Base-by-base conservation (phyloP, 2,113 vertebrate genomes). In the Symphodus melops region DNA sequence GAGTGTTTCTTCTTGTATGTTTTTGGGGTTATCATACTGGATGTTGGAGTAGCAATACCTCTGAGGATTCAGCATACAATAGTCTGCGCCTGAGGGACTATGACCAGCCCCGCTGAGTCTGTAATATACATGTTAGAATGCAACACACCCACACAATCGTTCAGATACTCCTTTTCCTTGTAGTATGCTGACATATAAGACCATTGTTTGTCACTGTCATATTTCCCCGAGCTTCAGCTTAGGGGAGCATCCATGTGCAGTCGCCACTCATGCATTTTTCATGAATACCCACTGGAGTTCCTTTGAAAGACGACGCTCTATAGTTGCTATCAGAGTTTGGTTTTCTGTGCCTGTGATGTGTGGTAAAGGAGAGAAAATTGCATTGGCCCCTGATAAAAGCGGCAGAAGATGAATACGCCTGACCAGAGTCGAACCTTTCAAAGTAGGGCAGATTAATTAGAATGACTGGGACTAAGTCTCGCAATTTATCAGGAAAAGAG, bases 261-360 rank as follows among this genome's bases (percentile, higher is more conserved):
- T 86, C 65, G 53, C 69, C 57, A 41, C 79, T 93, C 90, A 92
- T 94, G 89, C 88, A 94, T 93, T 92, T 94, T 94, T 92, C 89
- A 94, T 93, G 88, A 83, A 86, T 73, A 82, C 72, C 64, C 83
- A 84, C 25, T 72, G 83, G 86, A 89, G 83, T 77, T 84, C 68
- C 86, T 89, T 90, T 85, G 83, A 91, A 89, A 83, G 86, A 80
- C 80, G 58, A 36, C 20, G 33, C 73, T 86, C 81, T 82, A 75
- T 83, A 85, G 85, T 87, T 77, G 23, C 83, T 82, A 82, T 88
- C 86, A 82, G 64, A 75, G 60, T 82, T 89, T 66, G 76, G 78
- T 84, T 78, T 77, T 84, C 77, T 85, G 74, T 62, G 82, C 66
- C 71, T 79, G 77, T 86, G 84, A 92, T 91, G 75, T 61, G 81